Evolutionary conservation across 2,888 invertebrate species (phyloP), one percentile per base, ranked within the genome.

Genomic region (Carpatolechia fugitivella): DNA sequence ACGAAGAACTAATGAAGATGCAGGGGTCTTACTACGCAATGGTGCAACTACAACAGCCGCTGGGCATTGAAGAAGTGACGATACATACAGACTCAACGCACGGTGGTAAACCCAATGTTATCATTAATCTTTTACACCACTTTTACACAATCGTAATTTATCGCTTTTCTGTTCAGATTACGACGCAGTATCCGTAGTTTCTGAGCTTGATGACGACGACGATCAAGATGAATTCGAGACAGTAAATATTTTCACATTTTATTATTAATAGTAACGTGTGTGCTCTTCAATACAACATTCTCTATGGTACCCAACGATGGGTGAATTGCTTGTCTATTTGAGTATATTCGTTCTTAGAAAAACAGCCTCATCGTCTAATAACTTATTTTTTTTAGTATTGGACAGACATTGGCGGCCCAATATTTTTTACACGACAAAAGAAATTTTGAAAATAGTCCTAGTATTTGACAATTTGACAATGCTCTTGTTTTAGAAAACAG

Each of bases 21-120:
- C 91, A 92, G 70, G 92, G 92, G 4, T 92, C 94, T 65, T 96
- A 95, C 72, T 93, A 92, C 62, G 92, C 92, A 46, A 90, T 95
- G 76, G 94, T 95, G 0, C 93, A 91, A 69, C 85, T 94, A 29
- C 95, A 95, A 77, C 72, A 91, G 36, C 83, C 85, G 11, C 30
- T 20, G n/a, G 31, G 20, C 4, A 3, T 24, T 35, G 36, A 41
- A 30, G 29, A 20, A 16, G 44, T 24, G 11, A 13, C 3, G 5
- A 18, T 20, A 13, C 11, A 1, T 3, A 18, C 4, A 24, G n/a
- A 44, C 2, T 13, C 44, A 10, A n/a, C 24, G n/a, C 44, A 44
- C 20, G 44, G 44, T 44, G 44, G 44, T 44, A 24, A 40, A 14
- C 16, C 1, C n/a, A 7, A 24, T 20, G 44, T 33, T 33, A 6